Evolutionary conservation across 2,888 invertebrate genomes (phyloP), one percentile per base, ranked within the genome.

Genomic region (Psylliodes chrysocephalus): DNA sequence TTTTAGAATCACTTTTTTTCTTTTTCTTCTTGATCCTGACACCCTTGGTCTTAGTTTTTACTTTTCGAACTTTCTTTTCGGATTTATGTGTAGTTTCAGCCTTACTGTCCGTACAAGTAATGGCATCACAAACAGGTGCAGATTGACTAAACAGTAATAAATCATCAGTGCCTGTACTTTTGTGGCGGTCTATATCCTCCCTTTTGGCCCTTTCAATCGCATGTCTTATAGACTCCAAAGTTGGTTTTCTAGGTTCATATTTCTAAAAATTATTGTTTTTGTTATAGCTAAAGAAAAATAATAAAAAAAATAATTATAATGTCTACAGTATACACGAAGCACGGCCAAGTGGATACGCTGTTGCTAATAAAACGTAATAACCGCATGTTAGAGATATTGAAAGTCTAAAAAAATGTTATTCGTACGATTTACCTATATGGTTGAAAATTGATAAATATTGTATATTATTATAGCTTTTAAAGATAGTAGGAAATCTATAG

Each of bases 201-300:
- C 28, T 30, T 12, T 63, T 63, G 1, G 52, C 56, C 25, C 44
- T 35, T 25, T 60, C 66, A 18, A 66, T 63, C 1, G 66, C 66
- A 19, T 33, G 19, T 63, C 42, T 63, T 15, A 66, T 63, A 6
- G 63, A 22, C 53, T 66, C 63, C 28, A 66, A 25, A 7, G 66
- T 66, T 17, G 66, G 63, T 33, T 35, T 19, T 5, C 66, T 55
- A 44, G 66, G 63, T 57, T 63, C 54, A 40, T 62, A 62, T 19
- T 33, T 8, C 66, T 66, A 51, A 35, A 53, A n/a, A n/a, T n/a
- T n/a, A n/a, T n/a, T n/a, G n/a, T n/a, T n/a, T n/a, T n/a, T n/a
- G n/a, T n/a, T n/a, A n/a, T n/a, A n/a, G n/a, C n/a, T n/a, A n/a
- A n/a, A n/a, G n/a, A n/a, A n/a, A n/a, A n/a, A n/a, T n/a, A n/a